phyloP scores from a whole-genome alignment of 2,797 vertebrate species.

The Neosilurus mollespiculum region DNA sequence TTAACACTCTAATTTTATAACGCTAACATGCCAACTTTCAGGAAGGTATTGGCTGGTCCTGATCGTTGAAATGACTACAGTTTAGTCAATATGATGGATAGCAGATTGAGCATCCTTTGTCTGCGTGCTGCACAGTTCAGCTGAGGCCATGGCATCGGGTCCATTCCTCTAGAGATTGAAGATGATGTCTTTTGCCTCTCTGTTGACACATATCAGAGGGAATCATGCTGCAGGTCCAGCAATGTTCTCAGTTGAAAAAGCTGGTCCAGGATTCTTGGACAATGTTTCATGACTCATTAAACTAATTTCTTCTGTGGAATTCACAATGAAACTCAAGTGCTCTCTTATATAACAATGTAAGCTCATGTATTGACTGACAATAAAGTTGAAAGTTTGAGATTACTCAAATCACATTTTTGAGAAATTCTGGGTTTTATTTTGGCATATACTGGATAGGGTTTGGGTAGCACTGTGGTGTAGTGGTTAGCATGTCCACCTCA shows the following conservation, averaged over 20 bases:
- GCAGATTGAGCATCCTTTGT: too few relatives aligned
- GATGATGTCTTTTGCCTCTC: neutral
- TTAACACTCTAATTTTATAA: neutral
- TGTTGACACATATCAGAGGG: neutral
- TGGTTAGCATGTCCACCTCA: too few relatives aligned
- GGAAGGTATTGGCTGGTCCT: neutral
- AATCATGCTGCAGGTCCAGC: neutral
- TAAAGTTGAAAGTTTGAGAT: too few relatives aligned
- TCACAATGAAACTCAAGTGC: neutral
- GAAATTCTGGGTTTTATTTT: too few relatives aligned
- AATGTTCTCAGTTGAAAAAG: neutral
- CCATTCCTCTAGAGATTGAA: too few relatives aligned
- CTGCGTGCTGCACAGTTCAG: neutral
- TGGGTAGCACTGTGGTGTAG: too few relatives aligned
- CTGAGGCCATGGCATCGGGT: neutral
- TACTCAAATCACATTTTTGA: too few relatives aligned
- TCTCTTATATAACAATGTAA: too few relatives aligned
- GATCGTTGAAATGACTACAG: neutral
- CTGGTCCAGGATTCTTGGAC: neutral
- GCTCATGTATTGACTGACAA: too few relatives aligned
- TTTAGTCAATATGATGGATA: neutral
- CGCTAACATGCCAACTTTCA: neutral
- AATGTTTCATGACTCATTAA: neutral
- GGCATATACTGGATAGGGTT: too few relatives aligned
- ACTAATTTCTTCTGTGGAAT: neutral